Conservation (phyloP, 2,888 invertebrate species). For the Tetanocera ferruginea region DNA sequence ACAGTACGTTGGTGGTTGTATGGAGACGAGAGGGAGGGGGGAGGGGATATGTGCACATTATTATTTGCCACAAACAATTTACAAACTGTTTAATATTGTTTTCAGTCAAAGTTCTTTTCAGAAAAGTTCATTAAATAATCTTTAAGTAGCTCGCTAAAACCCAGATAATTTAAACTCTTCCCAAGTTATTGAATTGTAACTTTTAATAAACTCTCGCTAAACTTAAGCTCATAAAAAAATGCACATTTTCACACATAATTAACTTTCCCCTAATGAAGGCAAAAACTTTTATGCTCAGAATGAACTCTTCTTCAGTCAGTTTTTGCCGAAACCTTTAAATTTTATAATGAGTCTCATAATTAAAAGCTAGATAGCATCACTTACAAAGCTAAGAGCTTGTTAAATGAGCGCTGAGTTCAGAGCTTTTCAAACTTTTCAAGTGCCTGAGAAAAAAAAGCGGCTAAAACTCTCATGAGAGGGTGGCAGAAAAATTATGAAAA, state of each 20-base stretch:
- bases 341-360: conserved; percentile 37
- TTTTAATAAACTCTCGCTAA: background rate
- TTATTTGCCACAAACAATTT: background rate
- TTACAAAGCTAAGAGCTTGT: conserved; percentile 33
- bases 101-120: background rate
- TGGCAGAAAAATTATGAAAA: background rate
- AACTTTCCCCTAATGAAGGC: conserved; percentile 19
- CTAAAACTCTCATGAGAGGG: background rate
- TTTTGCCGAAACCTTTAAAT: background rate
- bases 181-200: background rate
- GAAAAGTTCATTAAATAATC: background rate
- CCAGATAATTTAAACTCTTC: too few relatives aligned
- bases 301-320: background rate
- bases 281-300: conserved; percentile 10
- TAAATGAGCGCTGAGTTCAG: conserved; percentile 10
- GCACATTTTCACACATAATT: conserved; percentile 21
- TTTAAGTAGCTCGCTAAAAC: too few relatives aligned
- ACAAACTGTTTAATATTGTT: background rate
- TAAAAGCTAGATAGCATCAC: conserved; percentile 33
- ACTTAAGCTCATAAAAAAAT: background rate
- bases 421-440: conserved; percentile 23
- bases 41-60: too few relatives aligned
- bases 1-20: background rate
- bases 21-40: too few relatives aligned
- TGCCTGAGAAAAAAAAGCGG: background rate